Percentiles rank a stretch among this genome's conserved stretches.
Conservation (phyloP, 2,888 invertebrate species). For the Chloromyia formosa region DNA sequence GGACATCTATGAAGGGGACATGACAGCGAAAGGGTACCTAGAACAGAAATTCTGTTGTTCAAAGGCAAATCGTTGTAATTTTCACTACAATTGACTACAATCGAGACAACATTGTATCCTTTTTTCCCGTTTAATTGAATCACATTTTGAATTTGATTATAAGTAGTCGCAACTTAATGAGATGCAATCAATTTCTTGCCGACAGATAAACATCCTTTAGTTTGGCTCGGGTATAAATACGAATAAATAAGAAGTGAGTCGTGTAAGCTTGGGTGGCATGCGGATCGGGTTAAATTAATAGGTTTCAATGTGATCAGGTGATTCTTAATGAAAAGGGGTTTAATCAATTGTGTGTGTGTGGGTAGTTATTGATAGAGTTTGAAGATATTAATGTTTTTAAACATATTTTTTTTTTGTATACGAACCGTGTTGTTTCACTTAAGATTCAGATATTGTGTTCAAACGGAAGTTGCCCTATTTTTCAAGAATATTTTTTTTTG, state of each 20-base stretch:
- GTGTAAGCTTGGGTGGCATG: constrained; percentile 22
- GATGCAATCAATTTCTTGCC: constrained; percentile 45
- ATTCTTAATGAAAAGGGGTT: constrained; percentile 36
- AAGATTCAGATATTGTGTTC: too few relatives aligned
- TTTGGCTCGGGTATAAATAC: background rate
- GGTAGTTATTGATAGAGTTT: constrained; percentile 19
- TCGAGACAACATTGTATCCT: constrained; percentile 47
- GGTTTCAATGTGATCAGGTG: constrained; percentile 36
- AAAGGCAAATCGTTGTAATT: constrained; percentile 46
- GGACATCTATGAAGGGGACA: constrained; percentile 8
- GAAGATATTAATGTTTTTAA: background rate
- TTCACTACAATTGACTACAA: constrained; percentile 47
- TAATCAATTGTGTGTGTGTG: constrained; percentile 29
- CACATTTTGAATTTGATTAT: constrained; percentile 49
- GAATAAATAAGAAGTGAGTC: background rate
- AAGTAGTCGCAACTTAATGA: constrained; percentile 43
- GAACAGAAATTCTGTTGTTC: constrained; percentile 40
- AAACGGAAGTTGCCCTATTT: too few relatives aligned
- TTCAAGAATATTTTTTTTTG: too few relatives aligned
- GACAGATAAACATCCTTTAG: constrained; percentile 32
- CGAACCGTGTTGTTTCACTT: too few relatives aligned
- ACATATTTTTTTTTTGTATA: too few relatives aligned
- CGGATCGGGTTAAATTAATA: constrained; percentile 31
- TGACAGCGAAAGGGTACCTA: background rate
- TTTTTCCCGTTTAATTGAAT: constrained; percentile 50